A percentile compares a stretch with the other conserved stretches of the same genome.
Conservation (phyloP, 2,797 vertebrate species). For the Siniperca obscura region DNA sequence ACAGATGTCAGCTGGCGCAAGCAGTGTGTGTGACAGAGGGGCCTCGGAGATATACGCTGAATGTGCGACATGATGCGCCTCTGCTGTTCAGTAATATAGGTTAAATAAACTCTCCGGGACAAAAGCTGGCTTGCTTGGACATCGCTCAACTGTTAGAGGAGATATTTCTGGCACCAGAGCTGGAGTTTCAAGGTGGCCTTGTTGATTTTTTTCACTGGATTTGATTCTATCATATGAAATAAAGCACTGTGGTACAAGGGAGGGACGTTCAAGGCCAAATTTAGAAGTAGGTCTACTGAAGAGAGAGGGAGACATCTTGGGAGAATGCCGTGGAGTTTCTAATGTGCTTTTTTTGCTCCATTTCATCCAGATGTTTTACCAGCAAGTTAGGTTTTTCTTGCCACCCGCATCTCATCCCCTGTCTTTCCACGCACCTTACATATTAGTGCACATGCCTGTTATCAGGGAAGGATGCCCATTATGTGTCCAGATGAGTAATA, state of each 20-base stretch:
- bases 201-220: conserved; percentile 37
- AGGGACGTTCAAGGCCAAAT: conserved; percentile 55
- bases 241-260: conserved; percentile 46
- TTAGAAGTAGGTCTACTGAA: conserved; percentile 39
- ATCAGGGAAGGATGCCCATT: conserved; percentile 72
- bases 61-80: conserved; percentile 76
- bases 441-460: conserved; percentile 73
- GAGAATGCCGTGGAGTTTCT: conserved; percentile 47
- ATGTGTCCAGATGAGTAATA: conserved; percentile 77
- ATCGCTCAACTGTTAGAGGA: conserved; percentile 53
- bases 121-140: conserved; percentile 62
- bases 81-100: conserved; percentile 73
- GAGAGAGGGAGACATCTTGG: conserved; percentile 25
- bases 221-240: conserved; percentile 65
- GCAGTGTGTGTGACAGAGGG: conserved; percentile 66
- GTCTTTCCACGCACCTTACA: conserved; percentile 75
- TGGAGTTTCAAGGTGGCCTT: conserved; percentile 63
- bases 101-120: conserved; percentile 75
- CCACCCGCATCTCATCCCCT: conserved; percentile 63
- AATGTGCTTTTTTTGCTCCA: conserved; percentile 44
- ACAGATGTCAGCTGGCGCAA: conserved; percentile 76
- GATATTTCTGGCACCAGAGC: conserved; percentile 58
- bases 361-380: conserved; percentile 70
- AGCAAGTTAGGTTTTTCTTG: conserved; percentile 52
- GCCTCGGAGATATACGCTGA: conserved; percentile 65